phyloP scores from a whole-genome alignment of 2,113 vertebrate genomes.

The Antechinus flavipes region DNA sequence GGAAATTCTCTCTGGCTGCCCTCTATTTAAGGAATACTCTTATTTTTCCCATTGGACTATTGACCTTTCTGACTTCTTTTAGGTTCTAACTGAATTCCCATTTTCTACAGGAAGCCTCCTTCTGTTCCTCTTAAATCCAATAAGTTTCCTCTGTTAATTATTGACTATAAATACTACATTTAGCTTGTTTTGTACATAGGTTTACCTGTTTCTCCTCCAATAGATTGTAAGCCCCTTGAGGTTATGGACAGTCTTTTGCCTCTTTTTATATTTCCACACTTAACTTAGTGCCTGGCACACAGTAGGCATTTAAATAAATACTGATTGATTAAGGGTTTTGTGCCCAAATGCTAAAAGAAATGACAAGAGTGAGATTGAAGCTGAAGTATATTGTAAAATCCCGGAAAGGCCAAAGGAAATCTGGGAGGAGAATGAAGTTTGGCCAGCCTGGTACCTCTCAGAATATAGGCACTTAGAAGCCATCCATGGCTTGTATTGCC shows the following conservation, averaged over 20 bases:
- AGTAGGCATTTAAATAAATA: not conserved
- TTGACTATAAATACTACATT: not conserved
- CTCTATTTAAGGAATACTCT: not conserved
- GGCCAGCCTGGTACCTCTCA: not conserved
- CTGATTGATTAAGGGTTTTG: not conserved
- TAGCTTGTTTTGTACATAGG: not conserved
- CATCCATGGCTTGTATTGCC: not conserved
- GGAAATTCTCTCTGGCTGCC: not conserved
- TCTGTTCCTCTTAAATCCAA: not conserved
- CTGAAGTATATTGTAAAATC: not conserved
- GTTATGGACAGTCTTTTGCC: not conserved
- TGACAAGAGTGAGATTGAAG: not conserved
- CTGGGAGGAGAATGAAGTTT: not conserved
- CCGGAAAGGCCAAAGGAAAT: not conserved
- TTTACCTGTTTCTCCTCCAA: not conserved
- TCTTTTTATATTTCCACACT: not conserved
- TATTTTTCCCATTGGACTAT: not conserved
- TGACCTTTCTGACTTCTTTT: not conserved
- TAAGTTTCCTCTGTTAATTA: not conserved
- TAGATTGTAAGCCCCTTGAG: not conserved
- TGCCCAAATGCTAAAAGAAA: not conserved
- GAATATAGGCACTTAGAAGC: not conserved
- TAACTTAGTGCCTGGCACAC: not conserved
- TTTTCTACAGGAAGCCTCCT: not conserved
- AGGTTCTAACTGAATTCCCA: not conserved